phyloP scores from a whole-genome alignment of 2,113 vertebrate genomes.

The Lampris megalopsis region DNA sequence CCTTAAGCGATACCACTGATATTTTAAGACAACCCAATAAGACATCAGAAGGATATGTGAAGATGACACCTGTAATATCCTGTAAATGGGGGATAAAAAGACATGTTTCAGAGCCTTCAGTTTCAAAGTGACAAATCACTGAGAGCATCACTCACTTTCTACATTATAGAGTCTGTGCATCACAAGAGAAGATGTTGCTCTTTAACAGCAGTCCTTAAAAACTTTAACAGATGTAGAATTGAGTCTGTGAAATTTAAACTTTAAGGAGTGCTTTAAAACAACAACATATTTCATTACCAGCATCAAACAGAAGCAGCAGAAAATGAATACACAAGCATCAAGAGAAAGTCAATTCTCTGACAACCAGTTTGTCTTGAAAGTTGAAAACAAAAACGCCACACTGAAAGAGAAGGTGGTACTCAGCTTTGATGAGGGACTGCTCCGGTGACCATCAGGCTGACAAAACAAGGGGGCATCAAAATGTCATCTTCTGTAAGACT shows the following conservation, averaged over 20 bases:
- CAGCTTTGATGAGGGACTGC: neutral
- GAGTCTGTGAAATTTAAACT: neutral
- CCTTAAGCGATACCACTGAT: neutral
- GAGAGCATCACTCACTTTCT: neutral
- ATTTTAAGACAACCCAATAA: neutral
- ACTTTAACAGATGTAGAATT: constrained; percentile 25
- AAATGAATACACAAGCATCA: constrained; percentile 46
- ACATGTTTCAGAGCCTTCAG: neutral
- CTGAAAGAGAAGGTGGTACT: neutral
- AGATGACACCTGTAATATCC: neutral
- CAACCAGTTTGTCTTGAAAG: constrained; percentile 1
- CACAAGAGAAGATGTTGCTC: neutral
- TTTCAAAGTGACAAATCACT: neutral
- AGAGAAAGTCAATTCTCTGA: constrained; percentile 8
- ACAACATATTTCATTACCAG: neutral
- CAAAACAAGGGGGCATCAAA: neutral
- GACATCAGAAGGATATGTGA: neutral
- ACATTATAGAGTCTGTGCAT: neutral
- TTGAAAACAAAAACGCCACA: too few species aligned
- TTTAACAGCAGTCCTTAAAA: constrained; percentile 37
- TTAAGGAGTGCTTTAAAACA: neutral
- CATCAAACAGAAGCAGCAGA: constrained; percentile 47
- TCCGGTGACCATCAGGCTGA: neutral
- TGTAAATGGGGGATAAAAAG: neutral
- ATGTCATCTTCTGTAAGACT: constrained; percentile 27